Conservation (phyloP, 2,797 vertebrate species). For the Jordanella pulchra region DNA sequence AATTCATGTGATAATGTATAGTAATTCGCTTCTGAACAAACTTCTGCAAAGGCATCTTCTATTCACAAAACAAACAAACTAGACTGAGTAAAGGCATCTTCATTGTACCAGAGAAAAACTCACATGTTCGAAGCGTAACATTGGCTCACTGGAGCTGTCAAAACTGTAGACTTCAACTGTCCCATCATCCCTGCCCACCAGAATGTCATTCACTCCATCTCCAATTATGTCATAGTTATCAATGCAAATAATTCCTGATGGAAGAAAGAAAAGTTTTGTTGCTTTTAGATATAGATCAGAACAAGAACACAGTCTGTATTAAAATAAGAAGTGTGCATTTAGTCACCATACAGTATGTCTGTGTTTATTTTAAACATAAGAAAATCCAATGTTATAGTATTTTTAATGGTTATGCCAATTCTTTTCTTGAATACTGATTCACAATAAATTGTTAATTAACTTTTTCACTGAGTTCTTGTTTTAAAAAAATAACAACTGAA, state of each 20-base stretch:
- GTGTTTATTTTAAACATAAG: background rate
- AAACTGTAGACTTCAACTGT: slow-evolving; percentile 89
- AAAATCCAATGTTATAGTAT: background rate
- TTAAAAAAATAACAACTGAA: background rate
- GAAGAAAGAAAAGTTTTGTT: background rate
- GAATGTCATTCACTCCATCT: slow-evolving; percentile 92
- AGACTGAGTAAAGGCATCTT: background rate
- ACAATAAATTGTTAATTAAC: background rate
- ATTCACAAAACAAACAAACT: background rate
- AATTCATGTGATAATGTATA: too few species aligned
- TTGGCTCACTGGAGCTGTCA: slow-evolving; percentile 83
- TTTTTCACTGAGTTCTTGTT: background rate
- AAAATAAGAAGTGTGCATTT: background rate
- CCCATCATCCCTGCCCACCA: slow-evolving; percentile 94
- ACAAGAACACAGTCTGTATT: background rate
- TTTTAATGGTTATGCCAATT: background rate
- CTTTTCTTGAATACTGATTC: background rate
- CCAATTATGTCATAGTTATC: slow-evolving; percentile 93
- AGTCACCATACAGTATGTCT: background rate
- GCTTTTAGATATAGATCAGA: background rate
- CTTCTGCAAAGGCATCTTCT: background rate
- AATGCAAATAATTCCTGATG: slow-evolving; percentile 89
- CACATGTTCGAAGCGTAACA: slow-evolving; percentile 90
- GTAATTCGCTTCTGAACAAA: too few species aligned
- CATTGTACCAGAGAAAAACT: slow-evolving; percentile 40